Conservation (phyloP, 2,113 vertebrate genomes). For the Rhinoptilus africanus region DNA sequence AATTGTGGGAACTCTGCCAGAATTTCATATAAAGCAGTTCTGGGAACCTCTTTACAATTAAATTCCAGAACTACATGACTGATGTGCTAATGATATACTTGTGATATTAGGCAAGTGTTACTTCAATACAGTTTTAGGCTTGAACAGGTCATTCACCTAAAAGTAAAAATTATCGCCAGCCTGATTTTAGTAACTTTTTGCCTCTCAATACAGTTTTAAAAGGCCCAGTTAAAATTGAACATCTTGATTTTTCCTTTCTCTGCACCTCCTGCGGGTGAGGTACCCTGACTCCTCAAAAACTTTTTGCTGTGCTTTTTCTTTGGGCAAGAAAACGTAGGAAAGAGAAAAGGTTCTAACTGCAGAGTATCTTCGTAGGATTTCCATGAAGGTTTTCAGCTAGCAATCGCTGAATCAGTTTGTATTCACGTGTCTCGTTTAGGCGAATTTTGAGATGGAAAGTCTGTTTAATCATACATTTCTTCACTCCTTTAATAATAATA, state of each 20-base stretch:
- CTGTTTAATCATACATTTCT: background rate
- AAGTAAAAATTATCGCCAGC: background rate
- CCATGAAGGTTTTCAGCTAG: background rate
- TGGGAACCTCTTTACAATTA: conserved; percentile 24
- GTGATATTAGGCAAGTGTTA: background rate
- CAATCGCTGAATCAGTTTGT: background rate
- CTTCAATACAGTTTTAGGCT: background rate
- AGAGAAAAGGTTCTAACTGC: background rate
- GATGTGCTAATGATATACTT: conserved; percentile 4
- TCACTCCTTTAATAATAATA: background rate
- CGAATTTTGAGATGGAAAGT: background rate
- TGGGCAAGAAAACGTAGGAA: background rate
- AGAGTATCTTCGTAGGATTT: background rate
- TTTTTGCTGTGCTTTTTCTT: background rate
- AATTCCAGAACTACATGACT: conserved; percentile 40
- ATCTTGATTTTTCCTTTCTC: background rate
- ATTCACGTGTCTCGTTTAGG: background rate
- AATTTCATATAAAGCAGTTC: conserved; percentile 57
- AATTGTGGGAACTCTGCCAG: conserved; percentile 45
- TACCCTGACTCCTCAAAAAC: background rate
- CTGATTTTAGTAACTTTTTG: background rate
- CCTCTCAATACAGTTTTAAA: background rate
- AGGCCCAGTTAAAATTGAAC: background rate
- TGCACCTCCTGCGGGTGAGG: background rate
- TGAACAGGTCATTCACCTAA: background rate